Evolutionary conservation across 2,797 vertebrate genomes (phyloP).

Genomic region (Danionella dracula): DNA sequence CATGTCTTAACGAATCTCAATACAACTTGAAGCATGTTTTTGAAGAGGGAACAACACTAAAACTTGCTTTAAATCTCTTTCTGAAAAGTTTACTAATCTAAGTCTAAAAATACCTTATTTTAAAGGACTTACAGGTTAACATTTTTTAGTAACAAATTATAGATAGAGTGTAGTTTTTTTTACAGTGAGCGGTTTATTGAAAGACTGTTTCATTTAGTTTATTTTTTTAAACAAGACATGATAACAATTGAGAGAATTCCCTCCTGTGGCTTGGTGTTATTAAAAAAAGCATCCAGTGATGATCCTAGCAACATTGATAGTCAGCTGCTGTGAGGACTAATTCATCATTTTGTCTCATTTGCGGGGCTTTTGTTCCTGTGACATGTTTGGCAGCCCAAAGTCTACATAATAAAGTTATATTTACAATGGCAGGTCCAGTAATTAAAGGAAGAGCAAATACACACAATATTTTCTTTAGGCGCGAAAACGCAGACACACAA

Average conservation of each 20-base stretch:
- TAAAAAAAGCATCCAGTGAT: neutral
- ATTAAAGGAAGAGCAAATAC: conserved; percentile 41
- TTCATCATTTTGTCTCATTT: neutral
- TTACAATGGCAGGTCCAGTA: conserved; percentile 54
- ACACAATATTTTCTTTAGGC: conserved; percentile 14
- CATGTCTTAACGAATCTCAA: too few relatives aligned
- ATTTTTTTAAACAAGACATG: neutral
- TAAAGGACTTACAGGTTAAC: neutral
- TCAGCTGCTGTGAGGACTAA: neutral
- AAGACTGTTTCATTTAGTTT: neutral
- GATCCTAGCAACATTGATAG: conserved; percentile 9
- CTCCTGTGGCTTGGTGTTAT: neutral
- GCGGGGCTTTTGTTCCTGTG: neutral
- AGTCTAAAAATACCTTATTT: neutral
- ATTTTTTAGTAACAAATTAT: too few relatives aligned
- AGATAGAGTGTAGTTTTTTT: too few relatives aligned
- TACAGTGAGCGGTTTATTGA: too few relatives aligned
- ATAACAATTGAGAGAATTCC: neutral
- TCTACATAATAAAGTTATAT: conserved; percentile 51
- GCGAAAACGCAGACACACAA: neutral
- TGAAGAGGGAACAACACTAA: neutral
- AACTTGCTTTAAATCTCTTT: neutral
- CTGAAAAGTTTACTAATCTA: neutral
- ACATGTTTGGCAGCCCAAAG: conserved; percentile 19
- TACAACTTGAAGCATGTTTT: too few relatives aligned